These are phyloP conservation scores for Ascidia mentula DNA, from an alignment of 23 tunicate genomes.

Conservation along the genomic window DNA sequence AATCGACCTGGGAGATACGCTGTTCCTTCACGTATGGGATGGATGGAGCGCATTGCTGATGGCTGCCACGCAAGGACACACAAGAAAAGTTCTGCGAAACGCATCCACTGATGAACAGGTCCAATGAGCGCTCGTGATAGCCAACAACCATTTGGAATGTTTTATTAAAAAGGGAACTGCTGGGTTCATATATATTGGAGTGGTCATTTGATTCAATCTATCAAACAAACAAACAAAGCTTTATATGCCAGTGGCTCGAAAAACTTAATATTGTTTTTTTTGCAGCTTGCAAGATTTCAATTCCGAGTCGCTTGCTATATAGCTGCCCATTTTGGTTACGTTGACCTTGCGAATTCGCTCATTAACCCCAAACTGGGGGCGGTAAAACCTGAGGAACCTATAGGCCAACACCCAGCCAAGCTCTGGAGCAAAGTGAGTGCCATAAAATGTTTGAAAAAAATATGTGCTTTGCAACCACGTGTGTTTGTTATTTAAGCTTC, in stretches of 20 bases:
- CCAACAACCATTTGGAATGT: no score
- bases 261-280: neutral
- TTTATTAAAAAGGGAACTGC: no score
- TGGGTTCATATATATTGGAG: no score
- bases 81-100: conserved; percentile 63
- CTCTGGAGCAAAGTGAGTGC: conserved; percentile 70
- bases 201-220: no score
- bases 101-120: conserved; percentile 70
- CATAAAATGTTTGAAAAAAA: no score
- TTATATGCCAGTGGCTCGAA: no score
- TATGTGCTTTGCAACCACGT: no score
- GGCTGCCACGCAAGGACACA: conserved; percentile 78
- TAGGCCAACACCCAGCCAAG: conserved; percentile 73
- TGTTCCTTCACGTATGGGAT: conserved; percentile 81
- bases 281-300: conserved; percentile 57
- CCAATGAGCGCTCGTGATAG: no score
- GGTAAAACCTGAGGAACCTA: conserved; percentile 83
- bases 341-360: conserved; percentile 78
- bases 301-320: conserved; percentile 78
- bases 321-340: conserved; percentile 75
- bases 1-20: conserved; percentile 37
- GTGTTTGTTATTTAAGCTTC: no score
- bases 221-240: no score
- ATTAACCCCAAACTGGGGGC: conserved; percentile 70
- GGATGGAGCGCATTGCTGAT: conserved; percentile 70